Conservation (phyloP, 2,888 invertebrate species). For the Yponomeuta evonymella region DNA sequence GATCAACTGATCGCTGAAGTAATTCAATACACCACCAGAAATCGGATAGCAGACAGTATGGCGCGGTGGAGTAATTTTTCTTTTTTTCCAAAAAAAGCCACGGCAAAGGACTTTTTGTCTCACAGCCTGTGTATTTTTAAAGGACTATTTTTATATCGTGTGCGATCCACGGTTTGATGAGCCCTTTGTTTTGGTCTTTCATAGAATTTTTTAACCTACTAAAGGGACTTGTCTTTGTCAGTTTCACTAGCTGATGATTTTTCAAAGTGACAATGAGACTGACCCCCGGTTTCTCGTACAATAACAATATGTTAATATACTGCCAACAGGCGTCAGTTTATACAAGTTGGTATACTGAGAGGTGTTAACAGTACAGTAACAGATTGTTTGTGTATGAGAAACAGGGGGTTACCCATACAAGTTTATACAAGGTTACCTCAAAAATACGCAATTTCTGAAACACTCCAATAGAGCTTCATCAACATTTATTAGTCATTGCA, state of each 20-base stretch:
- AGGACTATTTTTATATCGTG: constrained; percentile 50
- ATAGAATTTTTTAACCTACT: neutral
- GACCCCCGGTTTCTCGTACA: neutral
- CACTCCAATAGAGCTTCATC: too few species aligned
- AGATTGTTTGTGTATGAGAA: too few species aligned
- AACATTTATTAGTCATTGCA: too few species aligned
- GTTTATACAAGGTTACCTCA: too few species aligned
- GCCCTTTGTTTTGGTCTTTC: constrained; percentile 47
- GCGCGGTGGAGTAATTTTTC: constrained; percentile 53
- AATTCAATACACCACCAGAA: constrained; percentile 62
- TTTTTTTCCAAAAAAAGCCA: constrained; percentile 45
- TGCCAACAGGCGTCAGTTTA: too few species aligned
- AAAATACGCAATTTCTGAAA: too few species aligned
- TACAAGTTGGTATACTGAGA: too few species aligned
- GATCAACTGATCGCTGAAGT: constrained; percentile 44
- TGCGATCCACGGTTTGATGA: constrained; percentile 56
- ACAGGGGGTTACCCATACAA: too few species aligned
- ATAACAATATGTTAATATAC: too few species aligned
- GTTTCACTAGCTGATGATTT: neutral
- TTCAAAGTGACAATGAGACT: neutral
- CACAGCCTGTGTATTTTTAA: constrained; percentile 42
- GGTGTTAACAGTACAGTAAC: too few species aligned
- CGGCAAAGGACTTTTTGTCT: constrained; percentile 57
- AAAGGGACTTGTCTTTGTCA: neutral
- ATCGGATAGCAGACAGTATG: constrained; percentile 76